Conservation (phyloP, 2,113 vertebrate species). For the Laticauda laticaudata region DNA sequence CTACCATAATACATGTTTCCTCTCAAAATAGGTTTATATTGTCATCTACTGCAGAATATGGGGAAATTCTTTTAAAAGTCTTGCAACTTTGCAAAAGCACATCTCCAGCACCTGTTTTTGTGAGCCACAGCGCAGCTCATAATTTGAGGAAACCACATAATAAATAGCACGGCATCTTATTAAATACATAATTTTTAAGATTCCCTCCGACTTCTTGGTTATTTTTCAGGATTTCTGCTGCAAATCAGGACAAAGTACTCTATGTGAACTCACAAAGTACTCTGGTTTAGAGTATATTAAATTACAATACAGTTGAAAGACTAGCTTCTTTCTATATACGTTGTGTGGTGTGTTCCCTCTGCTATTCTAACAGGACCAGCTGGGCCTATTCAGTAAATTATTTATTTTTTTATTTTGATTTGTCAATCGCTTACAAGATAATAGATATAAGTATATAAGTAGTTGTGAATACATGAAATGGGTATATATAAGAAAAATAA, state of each 20-base stretch:
- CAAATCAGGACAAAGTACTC: neutral
- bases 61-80: neutral
- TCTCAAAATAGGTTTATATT: neutral
- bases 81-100: neutral
- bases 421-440: no score
- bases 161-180: neutral
- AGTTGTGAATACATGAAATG: no score
- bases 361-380: neutral
- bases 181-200: neutral
- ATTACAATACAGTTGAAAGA: neutral
- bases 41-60: neutral
- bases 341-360: neutral
- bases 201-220: neutral
- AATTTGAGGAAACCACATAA: neutral
- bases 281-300: neutral
- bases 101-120: neutral
- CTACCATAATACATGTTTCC: neutral
- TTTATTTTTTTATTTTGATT: neutral
- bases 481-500: no score
- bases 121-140: neutral
- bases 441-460: no score
- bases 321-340: neutral
- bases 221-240: neutral
- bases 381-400: neutral
- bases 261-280: neutral